phyloP scores from a whole-genome alignment of 2,888 invertebrate genomes.

The Eurytoma californica region DNA sequence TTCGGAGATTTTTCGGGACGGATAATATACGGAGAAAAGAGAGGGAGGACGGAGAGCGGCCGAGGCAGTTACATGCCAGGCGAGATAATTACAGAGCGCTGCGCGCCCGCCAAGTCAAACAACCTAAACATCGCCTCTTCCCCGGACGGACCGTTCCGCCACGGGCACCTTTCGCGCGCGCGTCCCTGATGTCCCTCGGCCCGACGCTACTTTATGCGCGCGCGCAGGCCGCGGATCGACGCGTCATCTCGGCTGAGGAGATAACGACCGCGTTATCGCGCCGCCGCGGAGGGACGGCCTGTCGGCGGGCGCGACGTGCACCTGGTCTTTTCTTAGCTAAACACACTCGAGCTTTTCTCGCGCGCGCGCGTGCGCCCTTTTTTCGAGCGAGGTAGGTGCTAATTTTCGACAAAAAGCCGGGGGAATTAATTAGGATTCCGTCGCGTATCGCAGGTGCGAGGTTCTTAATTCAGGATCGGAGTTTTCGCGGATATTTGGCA shows the following conservation, averaged over 20 bases:
- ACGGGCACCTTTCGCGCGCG: conserved; percentile 59
- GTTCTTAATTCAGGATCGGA: no score
- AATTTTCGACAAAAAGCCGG: no score
- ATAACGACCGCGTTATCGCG: conserved; percentile 1
- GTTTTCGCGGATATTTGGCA: no score
- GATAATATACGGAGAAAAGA: conserved; percentile 20
- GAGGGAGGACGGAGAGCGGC: conserved; percentile 9
- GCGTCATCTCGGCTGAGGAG: neutral
- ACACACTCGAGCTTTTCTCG: no score
- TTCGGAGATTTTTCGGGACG: conserved; percentile 46
- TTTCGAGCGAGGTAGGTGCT: no score
- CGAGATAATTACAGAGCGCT: conserved; percentile 74
- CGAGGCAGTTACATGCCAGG: conserved; percentile 73
- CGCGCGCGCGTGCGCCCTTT: no score
- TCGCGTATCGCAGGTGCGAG: no score
- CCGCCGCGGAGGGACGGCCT: no score
- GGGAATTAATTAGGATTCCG: no score
- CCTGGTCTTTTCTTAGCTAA: no score
- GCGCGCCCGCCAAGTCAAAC: conserved; percentile 73
- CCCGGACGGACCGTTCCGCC: conserved; percentile 58
- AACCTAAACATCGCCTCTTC: conserved; percentile 70
- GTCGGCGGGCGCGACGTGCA: neutral
- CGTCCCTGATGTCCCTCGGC: neutral
- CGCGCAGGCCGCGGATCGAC: neutral
- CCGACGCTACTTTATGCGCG: neutral